Conservation (phyloP, 2,113 vertebrate genomes). For the Zosterops borbonicus region DNA sequence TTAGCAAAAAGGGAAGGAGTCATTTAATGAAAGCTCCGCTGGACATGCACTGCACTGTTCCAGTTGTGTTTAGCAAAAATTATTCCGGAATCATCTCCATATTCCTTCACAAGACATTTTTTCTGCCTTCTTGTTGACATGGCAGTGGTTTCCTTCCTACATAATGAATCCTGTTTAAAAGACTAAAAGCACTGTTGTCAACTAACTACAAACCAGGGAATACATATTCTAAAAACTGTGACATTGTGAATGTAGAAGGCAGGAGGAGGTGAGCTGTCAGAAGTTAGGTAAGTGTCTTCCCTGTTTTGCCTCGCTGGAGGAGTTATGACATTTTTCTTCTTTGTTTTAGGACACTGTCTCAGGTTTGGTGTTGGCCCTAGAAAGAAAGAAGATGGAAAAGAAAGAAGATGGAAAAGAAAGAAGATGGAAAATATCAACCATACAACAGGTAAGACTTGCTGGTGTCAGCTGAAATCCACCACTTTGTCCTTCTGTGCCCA, state of each 20-base stretch:
- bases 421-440: background rate
- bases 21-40: background rate
- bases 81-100: background rate
- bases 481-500: background rate
- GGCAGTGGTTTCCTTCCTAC: background rate
- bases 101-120: background rate
- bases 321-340: background rate
- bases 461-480: background rate
- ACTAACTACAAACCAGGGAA: background rate
- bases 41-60: background rate
- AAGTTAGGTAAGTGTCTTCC: background rate
- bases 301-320: background rate
- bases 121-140: background rate
- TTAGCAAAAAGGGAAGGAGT: background rate
- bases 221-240: background rate
- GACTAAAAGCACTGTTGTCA: background rate
- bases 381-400: background rate
- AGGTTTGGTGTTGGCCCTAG: background rate
- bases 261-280: background rate
- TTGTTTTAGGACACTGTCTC: background rate
- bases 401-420: background rate
- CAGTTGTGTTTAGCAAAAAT: background rate
- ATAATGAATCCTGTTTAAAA: background rate
- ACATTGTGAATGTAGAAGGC: background rate
- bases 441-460: background rate